These are phyloP conservation scores for Oeneis ivallda DNA, from an alignment of 2,888 invertebrate species.

Conservation along the genomic window DNA sequence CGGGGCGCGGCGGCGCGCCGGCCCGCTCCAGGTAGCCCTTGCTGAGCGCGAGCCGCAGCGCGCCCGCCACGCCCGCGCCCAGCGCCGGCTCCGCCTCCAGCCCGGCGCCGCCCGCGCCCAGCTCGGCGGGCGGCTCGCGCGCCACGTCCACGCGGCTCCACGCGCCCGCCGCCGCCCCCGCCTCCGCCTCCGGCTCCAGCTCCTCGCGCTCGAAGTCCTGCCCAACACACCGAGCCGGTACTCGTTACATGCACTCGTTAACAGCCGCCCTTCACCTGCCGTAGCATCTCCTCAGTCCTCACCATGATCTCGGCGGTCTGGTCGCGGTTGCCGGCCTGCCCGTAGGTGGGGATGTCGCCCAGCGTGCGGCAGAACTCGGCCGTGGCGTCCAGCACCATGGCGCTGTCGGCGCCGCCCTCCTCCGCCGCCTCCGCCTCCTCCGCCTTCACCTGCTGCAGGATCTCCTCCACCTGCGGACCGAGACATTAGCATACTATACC, in stretches of 20 bases:
- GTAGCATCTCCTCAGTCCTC: too few species aligned
- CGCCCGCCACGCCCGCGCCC: constrained; percentile 58
- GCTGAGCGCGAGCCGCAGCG: constrained; percentile 88
- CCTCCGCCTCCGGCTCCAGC: constrained; percentile 67
- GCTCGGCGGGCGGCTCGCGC: constrained; percentile 69
- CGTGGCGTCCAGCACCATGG: constrained; percentile 93
- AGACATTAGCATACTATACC: too few species aligned
- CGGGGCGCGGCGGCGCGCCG: constrained; percentile 59
- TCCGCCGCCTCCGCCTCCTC: constrained; percentile 64
- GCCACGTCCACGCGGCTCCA: constrained; percentile 91
- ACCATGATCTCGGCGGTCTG: constrained; percentile 85
- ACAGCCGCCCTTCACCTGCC: too few species aligned
- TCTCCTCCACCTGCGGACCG: constrained; percentile 59
- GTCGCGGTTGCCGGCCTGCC: constrained; percentile 94
- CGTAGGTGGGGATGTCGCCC: constrained; percentile 97
- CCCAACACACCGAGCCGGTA: neutral
- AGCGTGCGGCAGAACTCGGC: constrained; percentile 98
- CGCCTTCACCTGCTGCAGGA: constrained; percentile 80
- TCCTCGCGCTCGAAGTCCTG: constrained; percentile 70
- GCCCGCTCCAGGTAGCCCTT: constrained; percentile 89
- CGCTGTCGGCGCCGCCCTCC: constrained; percentile 34
- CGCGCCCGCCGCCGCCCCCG: constrained; percentile 84
- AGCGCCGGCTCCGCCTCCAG: constrained; percentile 96
- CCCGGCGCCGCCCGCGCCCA: constrained; percentile 68
- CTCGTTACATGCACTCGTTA: too few species aligned